Conservation (phyloP, 2,888 invertebrate genomes). For the Lottia gigantea region DNA sequence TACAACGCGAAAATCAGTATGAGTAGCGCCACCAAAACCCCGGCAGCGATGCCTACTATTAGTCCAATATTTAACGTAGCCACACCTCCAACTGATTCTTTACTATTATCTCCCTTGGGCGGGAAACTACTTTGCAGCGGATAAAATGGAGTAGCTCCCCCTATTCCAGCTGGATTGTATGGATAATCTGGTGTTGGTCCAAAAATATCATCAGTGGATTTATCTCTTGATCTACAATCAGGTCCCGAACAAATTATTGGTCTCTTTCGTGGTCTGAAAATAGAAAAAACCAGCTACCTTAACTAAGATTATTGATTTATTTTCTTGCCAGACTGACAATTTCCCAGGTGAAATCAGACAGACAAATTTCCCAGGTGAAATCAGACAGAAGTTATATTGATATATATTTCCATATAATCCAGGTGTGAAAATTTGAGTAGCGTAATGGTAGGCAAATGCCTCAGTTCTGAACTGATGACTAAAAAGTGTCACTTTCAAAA, state of each 20-base stretch:
- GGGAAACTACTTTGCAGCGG: background rate
- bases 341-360: no score
- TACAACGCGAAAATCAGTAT: conserved; percentile 80
- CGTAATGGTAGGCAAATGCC: no score
- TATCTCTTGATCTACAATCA: background rate
- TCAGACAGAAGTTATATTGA: no score
- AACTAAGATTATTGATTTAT: no score
- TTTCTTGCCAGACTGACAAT: no score
- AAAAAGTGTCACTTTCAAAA: no score
- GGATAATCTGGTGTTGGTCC: conserved; percentile 19
- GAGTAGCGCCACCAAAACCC: conserved; percentile 84
- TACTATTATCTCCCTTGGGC: conserved; percentile 26
- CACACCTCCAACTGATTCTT: conserved; percentile 21
- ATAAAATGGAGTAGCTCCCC: background rate
- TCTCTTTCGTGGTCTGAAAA: conserved; percentile 1
- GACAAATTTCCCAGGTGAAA: no score
- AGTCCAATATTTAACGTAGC: conserved; percentile 66
- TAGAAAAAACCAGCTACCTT: background rate
- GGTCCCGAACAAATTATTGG: background rate
- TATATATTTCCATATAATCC: no score
- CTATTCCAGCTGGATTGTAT: conserved; percentile 3
- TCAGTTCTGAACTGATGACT: no score
- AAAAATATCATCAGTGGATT: conserved; percentile 19
- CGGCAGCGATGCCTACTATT: conserved; percentile 89
- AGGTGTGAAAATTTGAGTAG: no score